These are phyloP conservation scores for Gymnothorax javanicus DNA, from an alignment of 2,797 vertebrate genomes.

Conservation along the genomic window DNA sequence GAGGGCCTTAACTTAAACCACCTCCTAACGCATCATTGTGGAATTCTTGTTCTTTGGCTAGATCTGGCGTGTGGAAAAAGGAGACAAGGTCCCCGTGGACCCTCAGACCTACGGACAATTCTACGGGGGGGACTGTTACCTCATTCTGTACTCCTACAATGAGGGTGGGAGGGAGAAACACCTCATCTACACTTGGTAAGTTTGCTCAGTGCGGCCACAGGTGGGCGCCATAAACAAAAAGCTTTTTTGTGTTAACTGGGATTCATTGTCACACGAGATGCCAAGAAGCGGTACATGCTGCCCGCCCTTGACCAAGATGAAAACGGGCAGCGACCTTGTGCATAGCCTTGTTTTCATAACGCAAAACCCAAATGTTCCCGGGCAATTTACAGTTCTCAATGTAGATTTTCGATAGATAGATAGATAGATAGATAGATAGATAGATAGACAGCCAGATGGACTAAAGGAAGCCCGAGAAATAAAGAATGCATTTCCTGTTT, in stretches of 20 bases:
- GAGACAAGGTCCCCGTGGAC: constrained; percentile 60
- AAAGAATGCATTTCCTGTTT: background rate
- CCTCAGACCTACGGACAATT: constrained; percentile 67
- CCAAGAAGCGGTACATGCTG: too few relatives aligned
- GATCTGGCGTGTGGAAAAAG: constrained; percentile 75
- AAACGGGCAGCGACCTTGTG: too few relatives aligned
- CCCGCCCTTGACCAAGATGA: too few relatives aligned
- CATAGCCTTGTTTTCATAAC: too few relatives aligned
- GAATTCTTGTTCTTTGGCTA: constrained; percentile 37
- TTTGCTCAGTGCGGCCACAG: constrained; percentile 20
- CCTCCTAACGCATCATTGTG: background rate
- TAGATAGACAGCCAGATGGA: too few relatives aligned
- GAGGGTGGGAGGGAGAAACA: constrained; percentile 52
- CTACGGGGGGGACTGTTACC: constrained; percentile 78
- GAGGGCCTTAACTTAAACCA: background rate
- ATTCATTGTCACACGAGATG: too few relatives aligned
- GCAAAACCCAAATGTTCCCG: too few relatives aligned
- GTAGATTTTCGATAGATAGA: too few relatives aligned
- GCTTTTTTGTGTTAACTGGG: background rate
- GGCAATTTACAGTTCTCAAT: too few relatives aligned
- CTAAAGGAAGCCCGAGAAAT: too few relatives aligned
- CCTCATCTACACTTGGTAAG: constrained; percentile 78
- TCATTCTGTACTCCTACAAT: constrained; percentile 72
- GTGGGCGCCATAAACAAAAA: background rate
- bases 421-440: too few relatives aligned